Evolutionary conservation across 1,140 invertebrate genomes (phyloP), one percentile per base, ranked within the genome.

Genomic region (Drosophila carrolli): DNA sequence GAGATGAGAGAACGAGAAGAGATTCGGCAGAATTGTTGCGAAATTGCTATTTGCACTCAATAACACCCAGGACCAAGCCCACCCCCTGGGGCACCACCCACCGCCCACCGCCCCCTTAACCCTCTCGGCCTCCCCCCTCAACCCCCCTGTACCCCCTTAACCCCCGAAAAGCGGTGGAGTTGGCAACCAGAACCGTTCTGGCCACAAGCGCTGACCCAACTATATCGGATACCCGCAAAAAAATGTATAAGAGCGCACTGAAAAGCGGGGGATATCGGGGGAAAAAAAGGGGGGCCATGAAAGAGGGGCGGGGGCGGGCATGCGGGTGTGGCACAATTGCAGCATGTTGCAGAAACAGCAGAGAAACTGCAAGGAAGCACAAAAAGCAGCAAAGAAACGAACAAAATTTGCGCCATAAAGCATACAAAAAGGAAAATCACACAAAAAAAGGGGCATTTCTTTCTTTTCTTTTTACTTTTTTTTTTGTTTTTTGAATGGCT

Each of bases 21-120:
- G 76, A 62, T 77, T 81, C 77, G 72, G 84, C 83, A 91, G 89
- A 85, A 91, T 89, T 90, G 81, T 86, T 88, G 84, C 68, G 82
- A 91, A 91, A 91, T 91, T 91, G 90, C 90, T 91, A 91, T 91
- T 91, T 91, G 90, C 90, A 91, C 90, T 91, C 90, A 91, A 91
- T 91, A 91, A 91, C 90, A 70, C 67, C 65, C 66, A 54, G 66
- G 75, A 75, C 53, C 44, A 41, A 23, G 23, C 47, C 47, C 55
- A 43, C 40, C 48, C 8, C 40, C 63, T 13, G n/a, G 19, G 43
- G 8, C 7, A 4, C 9, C 51, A 27, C 32, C 37, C 9, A 13
- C 1, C 2, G n/a, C 32, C 37, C 27, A 0, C 5, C 19, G 11
- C 11, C 23, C n/a, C 16, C 9, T 6, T 16, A 55, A 13, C 29